Conservation (phyloP, 2,797 vertebrate species). For the Lithobates pipiens region DNA sequence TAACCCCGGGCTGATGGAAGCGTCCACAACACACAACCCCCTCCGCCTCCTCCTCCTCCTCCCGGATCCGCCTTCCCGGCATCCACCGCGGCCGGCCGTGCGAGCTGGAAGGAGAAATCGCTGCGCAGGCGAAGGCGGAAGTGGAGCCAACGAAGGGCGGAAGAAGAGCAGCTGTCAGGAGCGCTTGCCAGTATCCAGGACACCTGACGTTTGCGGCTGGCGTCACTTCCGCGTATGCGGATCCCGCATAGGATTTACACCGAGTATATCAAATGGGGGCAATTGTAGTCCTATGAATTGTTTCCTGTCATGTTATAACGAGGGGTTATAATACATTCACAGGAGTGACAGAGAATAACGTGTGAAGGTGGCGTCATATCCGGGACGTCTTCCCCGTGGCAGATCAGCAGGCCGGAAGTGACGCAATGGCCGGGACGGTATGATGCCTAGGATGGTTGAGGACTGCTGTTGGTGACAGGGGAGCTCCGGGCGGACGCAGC, state of each 20-base stretch:
- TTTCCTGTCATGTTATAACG: too few species aligned
- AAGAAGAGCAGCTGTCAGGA: background rate
- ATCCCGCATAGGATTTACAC: background rate
- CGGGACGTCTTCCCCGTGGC: background rate
- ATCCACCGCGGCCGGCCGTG: conserved; percentile 28
- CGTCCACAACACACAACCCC: background rate
- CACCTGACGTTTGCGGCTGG: background rate
- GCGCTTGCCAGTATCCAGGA: background rate
- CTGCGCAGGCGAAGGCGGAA: conserved; percentile 35
- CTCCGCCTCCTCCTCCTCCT: background rate
- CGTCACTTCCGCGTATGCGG: background rate
- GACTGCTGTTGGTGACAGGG: background rate
- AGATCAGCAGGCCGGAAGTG: conserved; percentile 28
- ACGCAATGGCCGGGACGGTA: conserved; percentile 5
- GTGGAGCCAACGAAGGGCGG: conserved; percentile 26
- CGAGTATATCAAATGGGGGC: too few species aligned
- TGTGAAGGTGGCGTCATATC: conserved; percentile 30
- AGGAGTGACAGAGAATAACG: background rate
- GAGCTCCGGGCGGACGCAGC: background rate
- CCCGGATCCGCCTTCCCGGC: conserved; percentile 47
- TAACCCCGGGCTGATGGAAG: conserved; percentile 18
- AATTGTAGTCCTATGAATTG: too few species aligned
- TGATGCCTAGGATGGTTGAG: conserved; percentile 7
- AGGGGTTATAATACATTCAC: background rate
- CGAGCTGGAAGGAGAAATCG: background rate